A percentile compares a stretch with the other conserved stretches of the same genome.
phyloP scores from a whole-genome alignment of 2,888 invertebrate species.

The Conops quadrifasciatus region DNA sequence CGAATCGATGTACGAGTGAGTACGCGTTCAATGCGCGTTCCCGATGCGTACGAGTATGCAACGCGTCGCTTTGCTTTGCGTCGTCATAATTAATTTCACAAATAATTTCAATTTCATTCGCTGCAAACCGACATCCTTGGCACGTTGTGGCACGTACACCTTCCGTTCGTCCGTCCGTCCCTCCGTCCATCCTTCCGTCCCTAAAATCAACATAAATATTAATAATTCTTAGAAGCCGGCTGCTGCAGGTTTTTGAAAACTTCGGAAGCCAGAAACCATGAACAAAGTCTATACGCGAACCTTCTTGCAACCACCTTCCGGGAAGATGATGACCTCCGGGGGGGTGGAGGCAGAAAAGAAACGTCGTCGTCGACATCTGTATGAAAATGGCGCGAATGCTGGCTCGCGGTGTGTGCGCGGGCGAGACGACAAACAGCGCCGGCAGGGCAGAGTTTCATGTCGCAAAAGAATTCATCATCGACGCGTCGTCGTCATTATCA shows the following conservation, averaged over 20 bases:
- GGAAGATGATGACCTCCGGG: not conserved
- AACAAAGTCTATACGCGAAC: conserved; percentile 13
- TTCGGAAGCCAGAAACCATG: conserved; percentile 27
- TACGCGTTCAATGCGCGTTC: too few species aligned
- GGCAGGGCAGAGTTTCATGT: conserved; percentile 31
- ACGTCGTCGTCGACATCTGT: conserved; percentile 1
- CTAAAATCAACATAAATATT: conserved; percentile 33
- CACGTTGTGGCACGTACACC: not conserved
- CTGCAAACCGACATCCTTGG: too few species aligned
- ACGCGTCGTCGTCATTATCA: conserved; percentile 34
- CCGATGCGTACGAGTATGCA: too few species aligned
- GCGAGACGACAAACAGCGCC: conserved; percentile 15
- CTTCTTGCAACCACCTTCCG: conserved; percentile 26
- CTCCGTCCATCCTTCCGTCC: not conserved
- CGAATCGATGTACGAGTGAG: too few species aligned
- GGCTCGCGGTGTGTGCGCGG: not conserved
- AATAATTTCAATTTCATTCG: conserved; percentile 26
- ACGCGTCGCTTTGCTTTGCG: not conserved
- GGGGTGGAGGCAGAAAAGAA: not conserved
- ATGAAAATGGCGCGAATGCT: conserved; percentile 1
- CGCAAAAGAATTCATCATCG: conserved; percentile 33
- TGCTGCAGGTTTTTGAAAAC: not conserved
- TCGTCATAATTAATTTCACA: conserved; percentile 20
- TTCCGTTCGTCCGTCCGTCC: not conserved
- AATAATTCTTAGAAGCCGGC: conserved; percentile 33